A percentile compares a stretch with the other conserved stretches of the same genome.
These are phyloP conservation scores for Leucopternis melanops DNA, from an alignment of 2,113 vertebrate species.

Conservation along the genomic window DNA sequence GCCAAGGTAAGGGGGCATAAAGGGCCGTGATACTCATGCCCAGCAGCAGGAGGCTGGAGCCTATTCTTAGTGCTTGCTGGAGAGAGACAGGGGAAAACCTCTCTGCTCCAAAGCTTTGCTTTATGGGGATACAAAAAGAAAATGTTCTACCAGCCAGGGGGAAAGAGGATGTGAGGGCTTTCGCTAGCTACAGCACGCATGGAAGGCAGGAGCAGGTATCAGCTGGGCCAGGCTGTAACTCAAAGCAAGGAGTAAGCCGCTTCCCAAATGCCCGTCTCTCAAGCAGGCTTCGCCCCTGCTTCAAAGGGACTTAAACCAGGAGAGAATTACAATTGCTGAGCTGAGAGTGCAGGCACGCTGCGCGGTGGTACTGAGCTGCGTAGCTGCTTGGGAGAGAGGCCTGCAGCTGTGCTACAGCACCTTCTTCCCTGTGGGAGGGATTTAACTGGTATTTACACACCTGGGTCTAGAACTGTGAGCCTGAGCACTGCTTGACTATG, in stretches of 20 bases:
- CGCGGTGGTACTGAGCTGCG: rapidly evolving
- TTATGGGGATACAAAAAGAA: neutral
- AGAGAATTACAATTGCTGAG: neutral
- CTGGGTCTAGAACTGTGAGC: neutral
- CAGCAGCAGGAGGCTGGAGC: neutral
- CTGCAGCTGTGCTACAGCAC: neutral
- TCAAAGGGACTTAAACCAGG: neutral
- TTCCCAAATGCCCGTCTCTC: neutral
- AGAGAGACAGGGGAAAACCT: neutral
- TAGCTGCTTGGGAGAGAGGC: neutral
- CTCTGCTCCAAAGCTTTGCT: neutral
- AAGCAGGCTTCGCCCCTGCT: neutral
- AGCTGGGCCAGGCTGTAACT: neutral
- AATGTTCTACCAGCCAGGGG: neutral
- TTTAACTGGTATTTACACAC: neutral
- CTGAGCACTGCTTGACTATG: neutral
- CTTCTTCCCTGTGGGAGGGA: neutral
- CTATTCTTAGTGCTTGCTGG: neutral
- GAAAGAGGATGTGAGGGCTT: neutral
- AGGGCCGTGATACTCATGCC: neutral
- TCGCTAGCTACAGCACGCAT: rapidly evolving
- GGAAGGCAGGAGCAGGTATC: neutral
- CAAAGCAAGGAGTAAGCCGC: neutral
- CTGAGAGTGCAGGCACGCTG: too few relatives aligned
- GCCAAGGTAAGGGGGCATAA: neutral